Percentiles rank a stretch among this genome's conserved stretches.
phyloP scores from a whole-genome alignment of 2,113 vertebrate genomes.

The Tautogolabrus adspersus region DNA sequence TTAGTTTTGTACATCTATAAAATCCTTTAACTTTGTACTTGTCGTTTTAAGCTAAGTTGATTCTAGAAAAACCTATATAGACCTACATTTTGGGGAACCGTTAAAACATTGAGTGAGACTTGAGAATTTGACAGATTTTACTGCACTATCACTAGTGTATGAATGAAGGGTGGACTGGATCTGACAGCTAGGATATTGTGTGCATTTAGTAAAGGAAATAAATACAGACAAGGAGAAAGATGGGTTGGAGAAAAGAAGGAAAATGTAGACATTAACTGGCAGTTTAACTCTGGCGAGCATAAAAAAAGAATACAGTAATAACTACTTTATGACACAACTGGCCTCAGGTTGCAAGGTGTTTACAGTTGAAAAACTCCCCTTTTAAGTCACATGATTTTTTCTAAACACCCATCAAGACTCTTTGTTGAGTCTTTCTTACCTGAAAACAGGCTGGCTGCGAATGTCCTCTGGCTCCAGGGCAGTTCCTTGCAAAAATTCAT shows the following conservation, averaged over 20 bases:
- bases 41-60: neutral
- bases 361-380: neutral
- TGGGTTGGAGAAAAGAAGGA: too few species aligned
- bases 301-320: neutral
- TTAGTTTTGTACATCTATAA: too few species aligned
- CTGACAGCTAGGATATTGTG: neutral
- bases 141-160: neutral
- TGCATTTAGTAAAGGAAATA: neutral
- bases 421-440: constrained; percentile 73
- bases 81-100: neutral
- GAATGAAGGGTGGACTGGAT: neutral
- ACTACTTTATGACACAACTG: rapidly evolving
- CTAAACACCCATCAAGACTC: neutral
- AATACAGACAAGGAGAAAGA: too few species aligned
- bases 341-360: rapidly evolving
- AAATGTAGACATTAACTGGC: neutral
- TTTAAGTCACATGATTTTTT: neutral
- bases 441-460: constrained; percentile 90
- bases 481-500: constrained; percentile 95
- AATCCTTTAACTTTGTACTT: too few species aligned
- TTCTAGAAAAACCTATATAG: too few species aligned
- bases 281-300: neutral
- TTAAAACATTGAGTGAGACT: too few species aligned
- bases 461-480: constrained; percentile 94
- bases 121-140: neutral